These are phyloP conservation scores for Altica lythri DNA, from an alignment of 2,888 invertebrate species.

Conservation along the genomic window DNA sequence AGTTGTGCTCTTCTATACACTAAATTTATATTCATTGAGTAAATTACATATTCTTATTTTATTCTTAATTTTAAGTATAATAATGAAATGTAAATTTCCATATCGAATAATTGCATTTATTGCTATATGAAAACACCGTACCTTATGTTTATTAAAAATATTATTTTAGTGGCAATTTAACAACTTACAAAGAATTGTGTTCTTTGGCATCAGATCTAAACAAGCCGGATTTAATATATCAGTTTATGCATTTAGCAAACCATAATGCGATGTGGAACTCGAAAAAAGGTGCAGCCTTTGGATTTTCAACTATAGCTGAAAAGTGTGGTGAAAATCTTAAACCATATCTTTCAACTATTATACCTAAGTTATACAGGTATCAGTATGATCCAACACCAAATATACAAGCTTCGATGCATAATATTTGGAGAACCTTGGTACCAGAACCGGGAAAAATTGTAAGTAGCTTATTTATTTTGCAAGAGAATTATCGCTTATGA, in stretches of 20 bases:
- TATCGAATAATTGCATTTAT: too few relatives aligned
- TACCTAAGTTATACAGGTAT: slow-evolving; percentile 87
- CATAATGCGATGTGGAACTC: slow-evolving; percentile 95
- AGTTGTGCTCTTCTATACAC: too few relatives aligned
- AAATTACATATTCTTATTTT: too few relatives aligned
- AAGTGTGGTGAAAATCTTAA: slow-evolving; percentile 83
- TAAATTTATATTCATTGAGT: neutral
- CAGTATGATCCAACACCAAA: slow-evolving; percentile 93
- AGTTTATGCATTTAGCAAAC: slow-evolving; percentile 94
- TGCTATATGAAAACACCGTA: too few relatives aligned
- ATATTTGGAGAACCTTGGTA: slow-evolving; percentile 92
- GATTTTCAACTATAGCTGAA: slow-evolving; percentile 84
- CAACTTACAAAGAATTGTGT: slow-evolving; percentile 94
- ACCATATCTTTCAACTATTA: slow-evolving; percentile 80
- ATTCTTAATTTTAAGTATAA: too few relatives aligned
- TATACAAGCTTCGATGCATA: slow-evolving; percentile 90
- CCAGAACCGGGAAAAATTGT: slow-evolving; percentile 83
- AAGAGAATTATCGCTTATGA: too few relatives aligned
- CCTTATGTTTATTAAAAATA: slow-evolving; percentile 1
- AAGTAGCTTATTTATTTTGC: too few relatives aligned
- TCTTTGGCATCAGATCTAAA: slow-evolving; percentile 92
- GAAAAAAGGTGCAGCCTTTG: slow-evolving; percentile 92
- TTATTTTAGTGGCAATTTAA: slow-evolving; percentile 75
- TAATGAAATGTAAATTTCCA: too few relatives aligned
- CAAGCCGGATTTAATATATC: slow-evolving; percentile 92